These are phyloP conservation scores for Carlito syrichta DNA, from an alignment of 2,113 vertebrate genomes.

Conservation along the genomic window DNA sequence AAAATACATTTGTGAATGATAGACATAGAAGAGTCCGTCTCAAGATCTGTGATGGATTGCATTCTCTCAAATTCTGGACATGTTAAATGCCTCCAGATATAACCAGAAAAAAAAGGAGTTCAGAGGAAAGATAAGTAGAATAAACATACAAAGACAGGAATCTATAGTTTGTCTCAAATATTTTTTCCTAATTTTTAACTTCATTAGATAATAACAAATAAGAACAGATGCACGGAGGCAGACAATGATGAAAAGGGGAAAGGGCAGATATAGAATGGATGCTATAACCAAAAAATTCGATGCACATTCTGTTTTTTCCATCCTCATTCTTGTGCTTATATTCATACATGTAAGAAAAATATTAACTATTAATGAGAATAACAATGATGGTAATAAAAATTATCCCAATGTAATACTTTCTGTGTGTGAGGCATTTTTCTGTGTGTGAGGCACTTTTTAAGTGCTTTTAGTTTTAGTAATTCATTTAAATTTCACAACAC, in stretches of 20 bases:
- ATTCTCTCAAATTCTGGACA: conserved; percentile 9
- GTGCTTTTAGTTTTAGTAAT: not conserved
- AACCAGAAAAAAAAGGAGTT: not conserved
- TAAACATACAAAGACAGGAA: not conserved
- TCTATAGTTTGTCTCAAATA: not conserved
- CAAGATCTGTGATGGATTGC: not conserved
- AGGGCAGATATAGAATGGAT: not conserved
- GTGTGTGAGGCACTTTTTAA: not conserved
- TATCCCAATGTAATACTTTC: not conserved
- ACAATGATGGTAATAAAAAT: not conserved
- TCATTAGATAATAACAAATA: not conserved
- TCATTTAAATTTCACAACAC: not conserved
- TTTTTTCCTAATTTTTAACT: not conserved
- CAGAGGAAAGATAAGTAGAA: not conserved
- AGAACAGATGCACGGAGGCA: not conserved
- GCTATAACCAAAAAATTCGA: not conserved
- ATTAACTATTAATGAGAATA: not conserved
- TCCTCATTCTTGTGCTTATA: not conserved
- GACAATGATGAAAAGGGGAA: too few species aligned
- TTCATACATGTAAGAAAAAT: not conserved
- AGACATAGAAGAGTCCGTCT: not conserved
- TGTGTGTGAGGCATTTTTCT: not conserved
- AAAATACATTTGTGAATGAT: not conserved
- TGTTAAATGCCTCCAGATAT: not conserved
- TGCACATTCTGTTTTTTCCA: not conserved